Percentiles rank a stretch among this genome's conserved stretches.
phyloP scores from a whole-genome alignment of 2,113 vertebrate species.

The Pseudopipra pipra region DNA sequence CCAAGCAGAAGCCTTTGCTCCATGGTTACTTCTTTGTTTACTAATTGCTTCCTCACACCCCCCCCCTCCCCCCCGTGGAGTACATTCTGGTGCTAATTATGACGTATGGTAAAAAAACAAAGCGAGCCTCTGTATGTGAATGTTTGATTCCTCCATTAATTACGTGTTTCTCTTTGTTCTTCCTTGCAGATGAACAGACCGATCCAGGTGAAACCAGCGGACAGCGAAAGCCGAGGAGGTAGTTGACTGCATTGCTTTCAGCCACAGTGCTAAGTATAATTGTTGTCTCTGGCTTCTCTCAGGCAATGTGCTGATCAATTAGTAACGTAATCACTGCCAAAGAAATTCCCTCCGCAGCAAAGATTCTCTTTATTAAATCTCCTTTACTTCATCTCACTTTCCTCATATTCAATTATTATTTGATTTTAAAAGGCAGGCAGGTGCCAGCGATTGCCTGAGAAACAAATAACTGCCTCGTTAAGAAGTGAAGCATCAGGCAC shows the following conservation, averaged over 20 bases:
- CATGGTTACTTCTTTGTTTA: not conserved
- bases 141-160: not conserved
- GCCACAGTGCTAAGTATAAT: slow-evolving; percentile 62
- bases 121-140: not conserved
- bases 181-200: slow-evolving; percentile 96
- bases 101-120: not conserved
- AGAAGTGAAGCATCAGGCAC: slow-evolving; percentile 17
- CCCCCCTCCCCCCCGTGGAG: accelerated
- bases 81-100: not conserved
- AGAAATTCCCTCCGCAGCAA: slow-evolving; percentile 65
- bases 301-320: slow-evolving; percentile 71
- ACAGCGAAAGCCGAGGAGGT: slow-evolving; percentile 99
- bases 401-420: slow-evolving; percentile 77
- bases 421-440: slow-evolving; percentile 75
- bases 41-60: not conserved
- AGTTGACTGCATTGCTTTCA: slow-evolving; percentile 83
- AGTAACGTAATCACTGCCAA: slow-evolving; percentile 71
- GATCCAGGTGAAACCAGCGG: slow-evolving; percentile 99
- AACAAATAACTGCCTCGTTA: slow-evolving; percentile 72
- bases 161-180: slow-evolving; percentile 41
- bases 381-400: slow-evolving; percentile 62
- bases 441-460: slow-evolving; percentile 62
- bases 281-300: slow-evolving; percentile 69
- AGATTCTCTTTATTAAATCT: slow-evolving; percentile 73
- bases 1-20: not conserved